phyloP scores from a whole-genome alignment of 2,888 invertebrate species.

The Anarsia innoxiella region DNA sequence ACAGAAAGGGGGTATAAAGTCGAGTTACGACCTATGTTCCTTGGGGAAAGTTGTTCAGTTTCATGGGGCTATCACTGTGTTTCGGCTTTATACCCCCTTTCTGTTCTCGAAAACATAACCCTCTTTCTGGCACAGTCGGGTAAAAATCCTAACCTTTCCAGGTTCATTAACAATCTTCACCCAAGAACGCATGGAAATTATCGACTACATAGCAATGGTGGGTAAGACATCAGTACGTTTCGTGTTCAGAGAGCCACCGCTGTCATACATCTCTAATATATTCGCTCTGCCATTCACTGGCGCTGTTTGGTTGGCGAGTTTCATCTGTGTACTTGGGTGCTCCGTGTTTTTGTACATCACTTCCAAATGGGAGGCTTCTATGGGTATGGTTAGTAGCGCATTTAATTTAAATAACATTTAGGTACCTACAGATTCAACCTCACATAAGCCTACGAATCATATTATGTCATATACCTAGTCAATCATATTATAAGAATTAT shows the following conservation, averaged over 20 bases:
- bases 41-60: too few relatives aligned
- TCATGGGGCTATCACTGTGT: not conserved
- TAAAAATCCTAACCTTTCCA: not conserved
- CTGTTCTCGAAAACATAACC: too few relatives aligned
- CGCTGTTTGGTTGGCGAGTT: conserved; percentile 77
- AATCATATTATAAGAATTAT: too few relatives aligned
- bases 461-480: too few relatives aligned
- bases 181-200: conserved; percentile 50
- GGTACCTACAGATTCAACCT: too few relatives aligned
- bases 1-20: too few relatives aligned
- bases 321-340: conserved; percentile 63
- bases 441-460: too few relatives aligned
- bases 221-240: conserved; percentile 72
- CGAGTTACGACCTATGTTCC: too few relatives aligned
- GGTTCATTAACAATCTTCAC: too few relatives aligned
- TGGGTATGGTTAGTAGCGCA: conserved; percentile 53
- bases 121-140: too few relatives aligned
- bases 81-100: not conserved
- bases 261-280: conserved; percentile 79
- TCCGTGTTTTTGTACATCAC: conserved; percentile 61
- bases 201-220: conserved; percentile 75
- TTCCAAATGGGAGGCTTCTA: conserved; percentile 62
- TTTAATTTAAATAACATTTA: too few relatives aligned
- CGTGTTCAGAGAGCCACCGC: conserved; percentile 79
- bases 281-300: conserved; percentile 78